A percentile compares a stretch with the other conserved stretches of the same genome.
phyloP scores from a whole-genome alignment of 2,888 invertebrate genomes.

The Amphipyra tragopoginis region DNA sequence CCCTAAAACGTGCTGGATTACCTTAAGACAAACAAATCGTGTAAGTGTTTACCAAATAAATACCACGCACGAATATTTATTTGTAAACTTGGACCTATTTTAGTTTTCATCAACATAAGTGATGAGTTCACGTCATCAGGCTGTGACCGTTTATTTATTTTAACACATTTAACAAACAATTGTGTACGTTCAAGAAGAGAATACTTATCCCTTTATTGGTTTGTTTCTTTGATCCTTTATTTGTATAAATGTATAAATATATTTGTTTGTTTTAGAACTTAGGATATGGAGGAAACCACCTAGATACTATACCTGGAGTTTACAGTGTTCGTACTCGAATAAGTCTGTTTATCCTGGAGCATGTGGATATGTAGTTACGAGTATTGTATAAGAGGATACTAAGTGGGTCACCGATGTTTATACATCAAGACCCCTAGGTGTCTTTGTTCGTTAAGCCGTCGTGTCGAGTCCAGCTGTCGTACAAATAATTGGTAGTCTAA shows the following conservation, averaged over 20 bases:
- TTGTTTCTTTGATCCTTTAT: conserved; percentile 42
- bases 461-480: too few species aligned
- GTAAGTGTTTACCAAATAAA: conserved; percentile 5
- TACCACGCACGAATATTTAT: conserved; percentile 19
- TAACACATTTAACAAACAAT: conserved; percentile 35
- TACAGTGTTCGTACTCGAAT: too few species aligned
- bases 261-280: conserved; percentile 18
- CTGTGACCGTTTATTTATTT: conserved; percentile 37
- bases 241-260: too few species aligned
- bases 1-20: not conserved
- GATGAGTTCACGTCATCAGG: conserved; percentile 3
- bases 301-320: conserved; percentile 11
- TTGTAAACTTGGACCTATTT: conserved; percentile 32
- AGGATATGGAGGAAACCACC: conserved; percentile 19
- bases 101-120: conserved; percentile 34
- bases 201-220: conserved; percentile 40
- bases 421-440: not conserved
- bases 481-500: too few species aligned
- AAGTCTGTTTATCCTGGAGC: conserved; percentile 20
- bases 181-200: not conserved
- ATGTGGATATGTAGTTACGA: not conserved
- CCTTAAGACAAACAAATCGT: conserved; percentile 11
- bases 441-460: too few species aligned
- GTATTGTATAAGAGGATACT: conserved; percentile 3
- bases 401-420: conserved; percentile 13